Conservation (phyloP, 2,797 vertebrate genomes). For the Oreonectes daqikongensis region DNA sequence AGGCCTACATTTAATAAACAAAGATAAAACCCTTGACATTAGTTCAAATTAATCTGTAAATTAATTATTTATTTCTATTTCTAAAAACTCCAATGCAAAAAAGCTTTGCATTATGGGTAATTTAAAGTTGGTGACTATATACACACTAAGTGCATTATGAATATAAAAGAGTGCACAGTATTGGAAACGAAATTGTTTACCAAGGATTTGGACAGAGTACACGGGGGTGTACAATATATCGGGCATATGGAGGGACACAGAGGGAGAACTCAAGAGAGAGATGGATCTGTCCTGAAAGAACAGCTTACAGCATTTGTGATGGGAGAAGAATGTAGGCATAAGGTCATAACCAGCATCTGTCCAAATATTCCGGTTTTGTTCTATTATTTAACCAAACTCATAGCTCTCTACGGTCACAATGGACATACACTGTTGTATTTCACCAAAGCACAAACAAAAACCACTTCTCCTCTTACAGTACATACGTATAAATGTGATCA, state of each 20-base stretch:
- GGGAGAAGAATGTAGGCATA: background rate
- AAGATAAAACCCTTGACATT: too few relatives aligned
- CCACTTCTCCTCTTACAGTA: slow-evolving; percentile 4
- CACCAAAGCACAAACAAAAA: background rate
- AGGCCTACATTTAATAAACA: too few relatives aligned
- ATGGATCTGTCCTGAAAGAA: background rate
- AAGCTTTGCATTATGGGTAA: background rate
- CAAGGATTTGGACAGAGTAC: background rate
- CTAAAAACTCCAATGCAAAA: too few relatives aligned
- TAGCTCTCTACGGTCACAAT: background rate
- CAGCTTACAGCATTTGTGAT: background rate
- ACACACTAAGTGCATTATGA: background rate
- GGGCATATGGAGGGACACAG: background rate
- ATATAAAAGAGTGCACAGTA: background rate
- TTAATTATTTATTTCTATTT: too few relatives aligned
- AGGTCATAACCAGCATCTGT: background rate
- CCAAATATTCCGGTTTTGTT: background rate
- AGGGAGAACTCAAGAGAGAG: background rate
- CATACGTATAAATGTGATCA: background rate
- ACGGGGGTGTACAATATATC: background rate
- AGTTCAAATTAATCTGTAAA: too few relatives aligned
- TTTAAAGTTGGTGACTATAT: background rate
- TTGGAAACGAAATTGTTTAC: background rate
- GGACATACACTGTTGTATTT: background rate
- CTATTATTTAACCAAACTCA: background rate